Conservation (phyloP, 2,113 vertebrate genomes). For the Cyphomyrus discorhynchus region DNA sequence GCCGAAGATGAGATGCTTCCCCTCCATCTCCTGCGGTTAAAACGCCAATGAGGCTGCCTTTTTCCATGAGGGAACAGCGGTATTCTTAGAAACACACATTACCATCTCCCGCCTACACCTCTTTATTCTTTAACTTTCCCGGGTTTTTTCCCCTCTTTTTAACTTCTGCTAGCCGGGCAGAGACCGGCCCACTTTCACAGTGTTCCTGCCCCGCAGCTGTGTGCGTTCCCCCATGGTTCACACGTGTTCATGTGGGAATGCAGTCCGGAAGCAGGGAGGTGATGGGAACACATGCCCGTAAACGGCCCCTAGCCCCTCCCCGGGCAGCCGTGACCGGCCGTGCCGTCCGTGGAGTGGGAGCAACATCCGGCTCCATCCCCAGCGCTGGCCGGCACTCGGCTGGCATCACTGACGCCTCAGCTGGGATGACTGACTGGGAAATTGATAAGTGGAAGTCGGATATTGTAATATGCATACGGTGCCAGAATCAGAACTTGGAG, state of each 20-base stretch:
- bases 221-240: neutral
- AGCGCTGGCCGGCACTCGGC: neutral
- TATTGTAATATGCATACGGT: neutral
- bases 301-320: too few species aligned
- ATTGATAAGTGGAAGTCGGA: neutral
- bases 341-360: neutral
- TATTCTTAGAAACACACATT: slow-evolving; percentile 3
- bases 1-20: neutral
- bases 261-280: neutral
- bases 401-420: neutral
- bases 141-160: neutral
- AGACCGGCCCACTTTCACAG: neutral
- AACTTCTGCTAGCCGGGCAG: neutral
- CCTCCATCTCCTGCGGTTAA: neutral
- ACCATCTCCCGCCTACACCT: neutral
- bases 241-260: neutral
- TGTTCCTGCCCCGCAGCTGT: neutral
- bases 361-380: neutral
- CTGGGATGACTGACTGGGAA: neutral
- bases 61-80: neutral
- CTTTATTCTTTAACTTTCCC: neutral
- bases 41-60: neutral
- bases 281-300: neutral
- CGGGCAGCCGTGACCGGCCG: neutral
- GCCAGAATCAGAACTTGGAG: neutral